Evolutionary conservation across 2,113 vertebrate species (phyloP), one percentile per base, ranked within the genome.

Genomic region (Mus pahari): DNA sequence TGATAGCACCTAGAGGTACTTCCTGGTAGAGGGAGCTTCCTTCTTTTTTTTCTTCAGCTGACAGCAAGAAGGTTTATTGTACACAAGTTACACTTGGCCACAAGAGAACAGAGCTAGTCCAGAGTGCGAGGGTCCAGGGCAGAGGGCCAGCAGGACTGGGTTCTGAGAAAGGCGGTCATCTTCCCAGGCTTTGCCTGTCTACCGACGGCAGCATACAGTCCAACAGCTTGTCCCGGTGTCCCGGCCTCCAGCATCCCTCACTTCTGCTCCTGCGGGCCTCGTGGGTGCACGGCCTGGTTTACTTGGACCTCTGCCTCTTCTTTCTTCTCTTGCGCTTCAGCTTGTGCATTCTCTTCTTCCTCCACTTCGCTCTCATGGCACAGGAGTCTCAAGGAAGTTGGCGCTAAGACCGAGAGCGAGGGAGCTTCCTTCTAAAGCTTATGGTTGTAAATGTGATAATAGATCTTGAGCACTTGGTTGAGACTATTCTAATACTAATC

Each of bases 231-330:
- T 64, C 31, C 22, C 94, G 71, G 79, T 26, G 0, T 45, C 74
- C 78, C 13, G 71, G 93, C 55, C 92, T 82, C 70, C 26, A n/a
- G 73, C 92, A n/a, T 93, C 91, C 96, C 60, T 88, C 5, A 9
- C 62, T 42, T 83, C 97, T 93, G 93, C 75, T 95, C 36, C 78
- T 14, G 55, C 70, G 62, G 96, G 95, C 73, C 75, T 68, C 92
- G 62, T 0, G 39, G 20, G 89, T 58, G 89, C 87, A 77, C 96
- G 42, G 7, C 39, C 31, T 33, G 3, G 12, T 84, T 98, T 98
- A 99, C 98, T 99, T 99, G 75, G 99, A 99, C 99, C 99, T 99
- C 98, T 99, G 99, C 98, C 99, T 99, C 99, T 99, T 99, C 99
- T 99, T 99, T 98, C 99, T 98, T 96, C 99, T 99, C 98, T 99